A percentile compares a stretch with the other conserved stretches of the same genome.
Evolutionary conservation across 2,797 vertebrate genomes (phyloP).

Genomic region (Nyctalus aviator): DNA sequence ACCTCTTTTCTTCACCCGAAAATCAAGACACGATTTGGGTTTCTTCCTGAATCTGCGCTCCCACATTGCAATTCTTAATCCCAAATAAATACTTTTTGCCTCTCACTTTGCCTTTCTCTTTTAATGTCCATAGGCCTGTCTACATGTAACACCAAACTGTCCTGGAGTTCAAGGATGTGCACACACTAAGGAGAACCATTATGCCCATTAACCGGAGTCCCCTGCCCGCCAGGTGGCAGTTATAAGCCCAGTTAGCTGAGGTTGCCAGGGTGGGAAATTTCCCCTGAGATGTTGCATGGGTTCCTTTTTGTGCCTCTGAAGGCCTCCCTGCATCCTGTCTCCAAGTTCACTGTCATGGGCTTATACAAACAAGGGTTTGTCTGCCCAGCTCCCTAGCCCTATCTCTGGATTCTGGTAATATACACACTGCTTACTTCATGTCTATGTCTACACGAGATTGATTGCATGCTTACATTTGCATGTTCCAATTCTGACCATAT

Average conservation of each 20-base stretch:
- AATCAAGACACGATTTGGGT: not conserved
- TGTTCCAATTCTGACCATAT: not conserved
- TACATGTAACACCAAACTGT: not conserved
- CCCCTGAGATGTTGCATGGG: not conserved
- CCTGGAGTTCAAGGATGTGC: not conserved
- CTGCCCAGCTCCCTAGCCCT: not conserved
- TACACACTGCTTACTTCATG: not conserved
- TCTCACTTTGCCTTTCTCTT: not conserved
- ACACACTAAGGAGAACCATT: not conserved
- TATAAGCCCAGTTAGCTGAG: accelerated
- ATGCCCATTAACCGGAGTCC: not conserved
- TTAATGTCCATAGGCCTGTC: not conserved
- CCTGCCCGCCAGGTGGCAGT: not conserved
- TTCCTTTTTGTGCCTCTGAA: not conserved
- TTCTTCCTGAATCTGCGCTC: not conserved
- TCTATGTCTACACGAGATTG: accelerated
- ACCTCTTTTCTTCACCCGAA: not conserved
- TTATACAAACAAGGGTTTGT: not conserved
- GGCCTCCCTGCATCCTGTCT: not conserved
- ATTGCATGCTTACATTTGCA: not conserved
- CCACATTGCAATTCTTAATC: not conserved
- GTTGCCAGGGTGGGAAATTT: not conserved
- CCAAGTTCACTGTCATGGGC: not conserved
- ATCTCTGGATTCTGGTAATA: not conserved
- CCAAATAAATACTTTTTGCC: not conserved